Evolutionary conservation across 2,113 vertebrate genomes (phyloP).

Genomic region (Nannospalax galili): DNA sequence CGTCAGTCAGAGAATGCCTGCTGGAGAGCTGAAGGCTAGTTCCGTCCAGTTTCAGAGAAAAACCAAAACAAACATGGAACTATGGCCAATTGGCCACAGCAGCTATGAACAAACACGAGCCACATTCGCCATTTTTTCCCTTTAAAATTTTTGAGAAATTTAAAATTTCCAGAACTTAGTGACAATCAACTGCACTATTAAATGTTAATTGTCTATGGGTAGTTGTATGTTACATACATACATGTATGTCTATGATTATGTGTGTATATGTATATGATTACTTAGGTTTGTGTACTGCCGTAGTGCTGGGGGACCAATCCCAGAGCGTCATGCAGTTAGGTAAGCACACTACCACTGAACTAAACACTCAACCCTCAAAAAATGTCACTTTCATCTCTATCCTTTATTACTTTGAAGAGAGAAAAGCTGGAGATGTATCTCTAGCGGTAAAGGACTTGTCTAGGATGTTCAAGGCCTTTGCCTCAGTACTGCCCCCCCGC

Average conservation of each 20-base stretch:
- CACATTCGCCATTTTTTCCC: background rate
- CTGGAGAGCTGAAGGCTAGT: background rate
- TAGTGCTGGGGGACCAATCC: background rate
- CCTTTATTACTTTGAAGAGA: slow-evolving; percentile 78
- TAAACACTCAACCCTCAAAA: background rate
- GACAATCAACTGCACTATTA: slow-evolving; percentile 32
- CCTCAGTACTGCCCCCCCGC: background rate
- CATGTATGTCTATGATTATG: no score
- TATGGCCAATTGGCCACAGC: background rate
- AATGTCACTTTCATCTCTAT: slow-evolving; percentile 77
- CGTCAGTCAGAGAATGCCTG: background rate
- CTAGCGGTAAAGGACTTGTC: no score
- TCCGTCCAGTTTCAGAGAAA: background rate
- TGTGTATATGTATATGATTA: no score
- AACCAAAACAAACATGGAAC: background rate
- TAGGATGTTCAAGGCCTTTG: background rate
- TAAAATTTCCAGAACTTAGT: slow-evolving; percentile 76
- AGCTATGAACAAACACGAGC: background rate
- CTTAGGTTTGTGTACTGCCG: no score
- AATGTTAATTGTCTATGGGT: background rate
- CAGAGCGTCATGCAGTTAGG: background rate
- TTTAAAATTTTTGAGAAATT: slow-evolving; percentile 30
- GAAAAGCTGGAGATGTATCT: no score
- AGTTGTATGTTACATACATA: background rate
- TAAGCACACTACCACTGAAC: background rate